These are phyloP conservation scores for Heteromyza rotundicornis DNA, from an alignment of 2,888 invertebrate species.

Conservation along the genomic window DNA sequence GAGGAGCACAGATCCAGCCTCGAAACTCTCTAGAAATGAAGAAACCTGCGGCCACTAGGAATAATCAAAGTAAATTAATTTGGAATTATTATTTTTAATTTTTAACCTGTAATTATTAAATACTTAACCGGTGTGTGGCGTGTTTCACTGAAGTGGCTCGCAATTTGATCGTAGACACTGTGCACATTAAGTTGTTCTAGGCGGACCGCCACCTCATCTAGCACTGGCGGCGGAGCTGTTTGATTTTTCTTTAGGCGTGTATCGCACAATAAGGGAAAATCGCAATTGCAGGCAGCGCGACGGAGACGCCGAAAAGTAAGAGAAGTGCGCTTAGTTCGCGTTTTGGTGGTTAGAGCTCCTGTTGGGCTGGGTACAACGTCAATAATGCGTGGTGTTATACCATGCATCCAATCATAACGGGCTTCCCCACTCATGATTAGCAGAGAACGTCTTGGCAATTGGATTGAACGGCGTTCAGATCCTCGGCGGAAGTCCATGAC, in stretches of 20 bases:
- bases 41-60: slow-evolving; percentile 95
- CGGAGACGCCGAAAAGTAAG: slow-evolving; percentile 79
- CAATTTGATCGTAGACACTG: slow-evolving; percentile 92
- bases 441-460: slow-evolving; percentile 75
- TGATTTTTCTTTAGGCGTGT: slow-evolving; percentile 48
- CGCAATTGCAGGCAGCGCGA: slow-evolving; percentile 69
- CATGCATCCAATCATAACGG: slow-evolving; percentile 85
- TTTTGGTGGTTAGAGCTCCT: slow-evolving; percentile 66
- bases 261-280: slow-evolving; percentile 73
- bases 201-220: slow-evolving; percentile 66
- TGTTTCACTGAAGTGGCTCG: slow-evolving; percentile 92
- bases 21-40: slow-evolving; percentile 75
- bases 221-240: slow-evolving; percentile 31
- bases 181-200: slow-evolving; percentile 82
- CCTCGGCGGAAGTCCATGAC: slow-evolving; percentile 88
- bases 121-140: slow-evolving; percentile 88
- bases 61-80: no score
- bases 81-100: no score
- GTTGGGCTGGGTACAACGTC: slow-evolving; percentile 70
- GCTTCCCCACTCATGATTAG: slow-evolving; percentile 81
- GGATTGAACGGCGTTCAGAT: slow-evolving; percentile 68
- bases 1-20: slow-evolving; percentile 74
- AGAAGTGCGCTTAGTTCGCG: slow-evolving; percentile 73
- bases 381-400: slow-evolving; percentile 82
- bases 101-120: no score